Conservation (phyloP, 1,140 invertebrate species). For the Eulimnadia texana region DNA sequence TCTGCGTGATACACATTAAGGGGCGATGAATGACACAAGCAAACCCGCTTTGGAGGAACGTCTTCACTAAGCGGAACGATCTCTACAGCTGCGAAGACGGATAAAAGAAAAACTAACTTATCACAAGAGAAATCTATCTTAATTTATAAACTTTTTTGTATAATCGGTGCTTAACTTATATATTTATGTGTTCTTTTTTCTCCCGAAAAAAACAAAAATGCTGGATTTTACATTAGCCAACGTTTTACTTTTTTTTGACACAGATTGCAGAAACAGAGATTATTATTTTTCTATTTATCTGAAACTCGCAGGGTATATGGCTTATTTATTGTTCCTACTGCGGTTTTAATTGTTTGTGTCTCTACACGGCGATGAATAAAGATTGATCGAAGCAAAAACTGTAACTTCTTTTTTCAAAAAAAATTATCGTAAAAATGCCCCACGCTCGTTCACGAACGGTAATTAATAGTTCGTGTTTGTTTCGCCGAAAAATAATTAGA, state of each 20-base stretch:
- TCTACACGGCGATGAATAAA: neutral
- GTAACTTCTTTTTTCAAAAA: neutral
- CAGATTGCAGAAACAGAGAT: conserved; percentile 2
- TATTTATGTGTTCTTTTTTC: neutral
- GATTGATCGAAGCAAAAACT: neutral
- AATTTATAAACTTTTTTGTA: too few relatives aligned
- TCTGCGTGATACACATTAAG: too few relatives aligned
- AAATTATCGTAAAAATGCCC: too few relatives aligned
- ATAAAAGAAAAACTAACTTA: neutral
- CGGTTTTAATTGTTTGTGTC: neutral
- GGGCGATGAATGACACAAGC: too few relatives aligned
- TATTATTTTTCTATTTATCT: conserved; percentile 14
- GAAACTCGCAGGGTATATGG: conserved; percentile 8
- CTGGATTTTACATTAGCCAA: neutral
- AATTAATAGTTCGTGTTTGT: too few relatives aligned
- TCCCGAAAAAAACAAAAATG: neutral
- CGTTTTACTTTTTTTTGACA: neutral
- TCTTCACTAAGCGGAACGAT: neutral
- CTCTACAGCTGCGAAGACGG: neutral
- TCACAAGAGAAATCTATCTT: too few relatives aligned
- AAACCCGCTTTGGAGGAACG: too few relatives aligned
- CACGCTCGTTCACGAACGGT: too few relatives aligned
- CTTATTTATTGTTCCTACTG: conserved; percentile 1
- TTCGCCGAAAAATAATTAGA: too few relatives aligned
- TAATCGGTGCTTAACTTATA: neutral